Evolutionary conservation across 2,888 invertebrate species (phyloP), one percentile per base, ranked within the genome.

Genomic region (Phragmatobia fuliginosa): DNA sequence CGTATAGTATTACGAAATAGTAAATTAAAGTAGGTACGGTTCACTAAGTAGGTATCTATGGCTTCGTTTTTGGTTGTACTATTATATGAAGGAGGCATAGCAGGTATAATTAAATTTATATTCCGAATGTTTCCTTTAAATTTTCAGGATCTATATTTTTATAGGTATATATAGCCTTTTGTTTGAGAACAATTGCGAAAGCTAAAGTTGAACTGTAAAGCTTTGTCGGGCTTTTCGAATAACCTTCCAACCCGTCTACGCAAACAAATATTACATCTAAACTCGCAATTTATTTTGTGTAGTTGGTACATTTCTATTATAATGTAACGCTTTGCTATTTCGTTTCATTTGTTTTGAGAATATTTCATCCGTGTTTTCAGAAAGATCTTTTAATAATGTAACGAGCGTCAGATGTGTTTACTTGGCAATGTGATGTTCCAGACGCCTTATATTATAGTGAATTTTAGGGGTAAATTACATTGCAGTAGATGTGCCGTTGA

Each of bases 191-290:
- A 78, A 76, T n/a, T 66, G 73, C 80, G 85, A 91, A 90, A 92
- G 90, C 85, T 92, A 92, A 92, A 92, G 91, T 90, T 85, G 76
- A 68, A 82, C 78, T 87, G 87, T 89, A 91, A 91, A 91, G 89
- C 89, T 88, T 71, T 83, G 73, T 73, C 68, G 69, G 72, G 61
- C 68, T 75, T 70, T 73, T 66, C 72, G 52, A 83, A 80, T 80
- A 80, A 78, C 80, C 83, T 86, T 81, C 76, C 82, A 84, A 78
- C 78, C 80, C 73, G 74, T 73, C 73, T 78, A 69, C 66, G 76
- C 75, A 78, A 78, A 85, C 80, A 81, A 73, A 72, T 77, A 80
- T 72, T 77, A 64, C 71, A 63, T 72, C 67, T 77, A 73, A 76
- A 76, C 74, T 72, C 73, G 66, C 71, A 74, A 77, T 78, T 81